Evolutionary conservation across 2,888 invertebrate species (phyloP).

Genomic region (Drosophila gaucha): DNA sequence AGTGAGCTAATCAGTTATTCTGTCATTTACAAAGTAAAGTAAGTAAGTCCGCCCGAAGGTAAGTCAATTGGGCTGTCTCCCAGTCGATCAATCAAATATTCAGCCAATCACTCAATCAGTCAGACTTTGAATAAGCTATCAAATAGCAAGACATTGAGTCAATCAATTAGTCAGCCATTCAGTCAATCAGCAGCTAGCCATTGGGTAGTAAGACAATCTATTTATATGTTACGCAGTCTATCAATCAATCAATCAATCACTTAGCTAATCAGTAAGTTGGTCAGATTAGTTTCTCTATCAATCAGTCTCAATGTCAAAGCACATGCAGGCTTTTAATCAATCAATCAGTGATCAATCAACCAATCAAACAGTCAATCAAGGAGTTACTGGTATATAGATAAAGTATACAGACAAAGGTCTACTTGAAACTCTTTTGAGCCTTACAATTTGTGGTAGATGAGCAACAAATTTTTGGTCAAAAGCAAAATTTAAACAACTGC

Average conservation of each 20-base stretch:
- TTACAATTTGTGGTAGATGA: neutral
- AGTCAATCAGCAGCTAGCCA: too few relatives aligned
- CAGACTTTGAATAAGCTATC: neutral
- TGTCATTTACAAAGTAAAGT: too few relatives aligned
- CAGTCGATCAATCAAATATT: neutral
- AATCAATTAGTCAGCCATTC: neutral
- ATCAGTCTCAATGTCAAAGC: neutral
- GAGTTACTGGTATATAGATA: neutral
- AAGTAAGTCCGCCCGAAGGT: too few relatives aligned
- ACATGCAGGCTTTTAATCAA: neutral
- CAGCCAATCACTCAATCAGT: neutral
- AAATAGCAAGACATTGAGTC: neutral
- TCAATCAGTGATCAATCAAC: neutral
- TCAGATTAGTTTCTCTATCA: too few relatives aligned
- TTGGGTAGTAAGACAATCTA: too few relatives aligned
- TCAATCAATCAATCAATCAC: too few relatives aligned
- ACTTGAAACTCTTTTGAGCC: neutral
- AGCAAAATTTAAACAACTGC: slow-evolving; percentile 8
- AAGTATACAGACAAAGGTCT: neutral
- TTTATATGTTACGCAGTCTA: too few relatives aligned
- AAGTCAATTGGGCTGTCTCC: too few relatives aligned
- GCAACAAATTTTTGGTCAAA: neutral
- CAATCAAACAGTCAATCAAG: neutral
- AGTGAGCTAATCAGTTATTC: neutral
- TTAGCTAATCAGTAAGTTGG: neutral